Percentiles rank a stretch among this genome's conserved stretches.
These are phyloP conservation scores for Colossoma macropomum DNA, from an alignment of 2,113 vertebrate genomes.

Conservation along the genomic window DNA sequence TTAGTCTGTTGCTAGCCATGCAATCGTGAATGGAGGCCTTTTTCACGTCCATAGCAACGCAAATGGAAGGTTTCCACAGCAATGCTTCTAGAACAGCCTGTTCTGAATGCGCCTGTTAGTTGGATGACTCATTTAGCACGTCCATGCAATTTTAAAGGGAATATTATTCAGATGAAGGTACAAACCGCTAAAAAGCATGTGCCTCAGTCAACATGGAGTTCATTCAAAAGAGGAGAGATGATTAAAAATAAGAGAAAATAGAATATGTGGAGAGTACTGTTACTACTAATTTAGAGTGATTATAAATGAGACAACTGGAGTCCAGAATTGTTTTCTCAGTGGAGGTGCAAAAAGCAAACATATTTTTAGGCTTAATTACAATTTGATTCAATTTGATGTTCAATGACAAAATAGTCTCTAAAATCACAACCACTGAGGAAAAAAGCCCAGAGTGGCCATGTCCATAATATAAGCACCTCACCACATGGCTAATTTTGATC, in stretches of 20 bases:
- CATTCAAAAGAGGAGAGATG: neutral
- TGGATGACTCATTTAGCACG: conserved; percentile 25
- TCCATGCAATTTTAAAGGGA: conserved; percentile 7
- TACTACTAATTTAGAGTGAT: too few species aligned
- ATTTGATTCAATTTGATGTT: too few species aligned
- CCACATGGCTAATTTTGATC: too few species aligned
- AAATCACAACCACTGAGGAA: too few species aligned
- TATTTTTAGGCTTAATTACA: too few species aligned
- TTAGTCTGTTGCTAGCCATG: neutral
- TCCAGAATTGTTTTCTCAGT: too few species aligned
- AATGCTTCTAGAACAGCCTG: conserved; percentile 20
- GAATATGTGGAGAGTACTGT: neutral
- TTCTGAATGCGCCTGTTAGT: neutral
- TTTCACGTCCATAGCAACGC: conserved; percentile 17
- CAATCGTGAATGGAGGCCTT: neutral
- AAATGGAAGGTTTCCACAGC: conserved; percentile 21
- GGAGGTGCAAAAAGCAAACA: too few species aligned
- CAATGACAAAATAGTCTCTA: too few species aligned
- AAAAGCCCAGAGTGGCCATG: too few species aligned
- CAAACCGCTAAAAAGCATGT: neutral
- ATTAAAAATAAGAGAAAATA: neutral
- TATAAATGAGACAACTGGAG: too few species aligned
- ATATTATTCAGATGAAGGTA: neutral
- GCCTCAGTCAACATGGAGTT: neutral
- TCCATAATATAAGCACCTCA: too few species aligned